A percentile compares a stretch with the other conserved stretches of the same genome.
phyloP scores from a whole-genome alignment of 2,888 invertebrate species.

The Cantharis rustica region DNA sequence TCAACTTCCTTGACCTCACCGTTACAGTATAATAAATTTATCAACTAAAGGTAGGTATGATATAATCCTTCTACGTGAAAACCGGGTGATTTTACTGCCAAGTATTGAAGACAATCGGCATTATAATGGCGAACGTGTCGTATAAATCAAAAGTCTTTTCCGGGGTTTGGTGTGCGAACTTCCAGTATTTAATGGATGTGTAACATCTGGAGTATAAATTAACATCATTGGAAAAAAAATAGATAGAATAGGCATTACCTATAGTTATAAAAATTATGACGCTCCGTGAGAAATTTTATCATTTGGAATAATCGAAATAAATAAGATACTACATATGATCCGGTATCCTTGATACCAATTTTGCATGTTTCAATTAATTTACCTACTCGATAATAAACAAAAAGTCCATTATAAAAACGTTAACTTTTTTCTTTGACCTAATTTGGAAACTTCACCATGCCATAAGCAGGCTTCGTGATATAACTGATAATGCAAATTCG shows the following conservation, averaged over 20 bases:
- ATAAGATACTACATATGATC: no score
- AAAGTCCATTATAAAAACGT: no score
- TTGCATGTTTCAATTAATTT: no score
- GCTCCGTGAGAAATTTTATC: no score
- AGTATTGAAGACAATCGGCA: background rate
- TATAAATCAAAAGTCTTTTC: background rate
- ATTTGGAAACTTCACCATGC: no score
- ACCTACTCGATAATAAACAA: no score
- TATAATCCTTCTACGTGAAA: background rate
- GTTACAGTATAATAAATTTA: background rate
- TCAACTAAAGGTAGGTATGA: background rate
- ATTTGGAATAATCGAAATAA: no score
- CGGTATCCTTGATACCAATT: no score
- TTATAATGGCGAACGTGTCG: background rate
- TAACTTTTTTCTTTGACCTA: no score
- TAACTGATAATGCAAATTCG: background rate
- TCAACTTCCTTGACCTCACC: background rate
- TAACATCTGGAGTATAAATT: background rate
- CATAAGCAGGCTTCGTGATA: background rate
- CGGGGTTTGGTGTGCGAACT: background rate
- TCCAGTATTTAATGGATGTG: background rate
- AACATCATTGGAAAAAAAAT: background rate
- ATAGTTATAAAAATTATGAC: background rate
- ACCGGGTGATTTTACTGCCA: background rate
- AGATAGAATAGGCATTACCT: background rate